phyloP scores from a whole-genome alignment of 2,113 vertebrate species.

The Chauna torquata region DNA sequence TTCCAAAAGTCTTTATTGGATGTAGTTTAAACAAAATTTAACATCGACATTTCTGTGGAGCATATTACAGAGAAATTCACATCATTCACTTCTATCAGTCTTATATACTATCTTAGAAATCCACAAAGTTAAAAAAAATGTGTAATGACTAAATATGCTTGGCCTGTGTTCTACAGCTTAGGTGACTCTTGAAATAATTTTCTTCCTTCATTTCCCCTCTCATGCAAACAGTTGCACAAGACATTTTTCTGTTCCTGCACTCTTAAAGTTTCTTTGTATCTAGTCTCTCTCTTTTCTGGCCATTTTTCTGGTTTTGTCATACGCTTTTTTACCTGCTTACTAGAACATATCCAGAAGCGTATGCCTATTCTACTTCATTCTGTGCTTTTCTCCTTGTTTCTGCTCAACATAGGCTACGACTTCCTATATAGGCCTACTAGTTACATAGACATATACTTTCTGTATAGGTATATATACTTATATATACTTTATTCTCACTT shows the following conservation, averaged over 20 bases:
- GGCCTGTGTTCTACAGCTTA: background rate
- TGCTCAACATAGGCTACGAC: background rate
- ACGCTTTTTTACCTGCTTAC: background rate
- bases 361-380: background rate
- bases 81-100: background rate
- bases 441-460: background rate
- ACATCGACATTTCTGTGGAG: background rate
- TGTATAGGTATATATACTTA: background rate
- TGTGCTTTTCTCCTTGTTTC: background rate
- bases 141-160: background rate
- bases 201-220: background rate
- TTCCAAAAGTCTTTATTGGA: slow-evolving; percentile 30
- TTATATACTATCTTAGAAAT: background rate
- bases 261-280: background rate
- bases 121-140: background rate
- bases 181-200: background rate
- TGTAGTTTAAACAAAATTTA: slow-evolving; percentile 39
- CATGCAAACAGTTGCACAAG: background rate
- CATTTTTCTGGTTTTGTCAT: background rate
- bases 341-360: background rate
- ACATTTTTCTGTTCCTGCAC: background rate
- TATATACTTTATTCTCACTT: background rate
- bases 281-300: background rate
- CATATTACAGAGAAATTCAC: background rate
- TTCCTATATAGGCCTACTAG: background rate